These are phyloP conservation scores for Ichneumon xanthorius DNA, from an alignment of 2,888 invertebrate genomes.

Conservation along the genomic window DNA sequence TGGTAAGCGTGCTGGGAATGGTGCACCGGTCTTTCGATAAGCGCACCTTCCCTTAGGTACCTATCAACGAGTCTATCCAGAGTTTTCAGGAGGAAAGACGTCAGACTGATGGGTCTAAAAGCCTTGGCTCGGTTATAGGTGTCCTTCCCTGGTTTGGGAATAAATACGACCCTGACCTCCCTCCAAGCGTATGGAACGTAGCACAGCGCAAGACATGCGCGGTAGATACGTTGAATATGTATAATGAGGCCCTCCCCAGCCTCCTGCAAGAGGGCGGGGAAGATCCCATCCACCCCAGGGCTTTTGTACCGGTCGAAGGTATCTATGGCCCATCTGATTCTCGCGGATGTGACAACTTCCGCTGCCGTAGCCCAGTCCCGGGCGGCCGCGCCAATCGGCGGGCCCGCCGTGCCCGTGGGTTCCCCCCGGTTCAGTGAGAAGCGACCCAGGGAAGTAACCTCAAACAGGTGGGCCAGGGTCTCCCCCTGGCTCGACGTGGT, in stretches of 20 bases:
- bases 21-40: no score
- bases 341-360: no score
- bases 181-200: slow-evolving; percentile 52
- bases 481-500: slow-evolving; percentile 31
- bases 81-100: slow-evolving; percentile 70
- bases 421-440: not conserved
- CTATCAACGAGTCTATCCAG: slow-evolving; percentile 72
- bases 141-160: slow-evolving; percentile 67
- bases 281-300: slow-evolving; percentile 19
- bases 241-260: slow-evolving; percentile 3
- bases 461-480: slow-evolving; percentile 1
- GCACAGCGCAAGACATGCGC: slow-evolving; percentile 33
- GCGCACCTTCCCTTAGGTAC: no score
- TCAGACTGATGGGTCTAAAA: slow-evolving; percentile 70
- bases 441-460: not conserved
- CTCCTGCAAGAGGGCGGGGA: slow-evolving; percentile 51
- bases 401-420: not conserved
- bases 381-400: not conserved
- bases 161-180: slow-evolving; percentile 56
- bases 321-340: no score
- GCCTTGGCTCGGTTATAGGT: slow-evolving; percentile 60
- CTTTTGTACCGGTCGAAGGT: no score
- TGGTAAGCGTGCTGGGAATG: no score
- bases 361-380: not conserved
- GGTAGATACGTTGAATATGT: not conserved